Evolutionary conservation across 2,888 invertebrate genomes (phyloP).

Genomic region (Drosophila nigritarsus): DNA sequence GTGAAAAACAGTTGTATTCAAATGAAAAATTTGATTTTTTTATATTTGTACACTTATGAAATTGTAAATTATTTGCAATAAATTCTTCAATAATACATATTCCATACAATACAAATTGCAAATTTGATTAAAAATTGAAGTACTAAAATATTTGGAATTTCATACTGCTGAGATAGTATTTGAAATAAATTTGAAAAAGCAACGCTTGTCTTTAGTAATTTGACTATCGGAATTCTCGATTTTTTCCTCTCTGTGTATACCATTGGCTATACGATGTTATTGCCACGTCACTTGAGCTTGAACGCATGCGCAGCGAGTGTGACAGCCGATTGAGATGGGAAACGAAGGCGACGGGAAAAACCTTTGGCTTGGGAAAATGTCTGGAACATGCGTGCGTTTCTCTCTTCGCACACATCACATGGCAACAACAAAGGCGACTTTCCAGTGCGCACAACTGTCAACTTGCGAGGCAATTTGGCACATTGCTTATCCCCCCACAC

Average conservation of each 20-base stretch:
- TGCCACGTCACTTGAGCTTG: slow-evolving; percentile 63
- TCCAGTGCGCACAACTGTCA: slow-evolving; percentile 28
- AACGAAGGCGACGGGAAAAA: slow-evolving; percentile 56
- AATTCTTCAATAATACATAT: background rate
- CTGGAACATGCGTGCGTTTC: slow-evolving; percentile 34
- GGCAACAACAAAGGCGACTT: slow-evolving; percentile 3
- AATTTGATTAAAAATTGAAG: background rate
- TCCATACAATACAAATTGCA: background rate
- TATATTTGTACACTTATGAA: no score
- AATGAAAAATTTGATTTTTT: no score
- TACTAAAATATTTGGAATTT: background rate
- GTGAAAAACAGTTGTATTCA: no score
- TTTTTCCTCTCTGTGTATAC: background rate
- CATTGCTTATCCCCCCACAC: slow-evolving; percentile 22
- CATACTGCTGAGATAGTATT: no score
- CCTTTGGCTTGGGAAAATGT: slow-evolving; percentile 61
- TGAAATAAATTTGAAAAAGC: background rate
- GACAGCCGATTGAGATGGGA: slow-evolving; percentile 56
- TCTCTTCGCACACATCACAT: slow-evolving; percentile 19
- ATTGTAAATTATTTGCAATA: no score
- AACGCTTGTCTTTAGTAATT: background rate
- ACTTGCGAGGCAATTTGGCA: slow-evolving; percentile 33
- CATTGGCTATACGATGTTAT: slow-evolving; percentile 30
- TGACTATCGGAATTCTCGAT: background rate
- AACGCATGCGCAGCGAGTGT: slow-evolving; percentile 59